These are phyloP conservation scores for Drosophila kurseongensis DNA, from an alignment of 1,140 invertebrate genomes.

Conservation along the genomic window DNA sequence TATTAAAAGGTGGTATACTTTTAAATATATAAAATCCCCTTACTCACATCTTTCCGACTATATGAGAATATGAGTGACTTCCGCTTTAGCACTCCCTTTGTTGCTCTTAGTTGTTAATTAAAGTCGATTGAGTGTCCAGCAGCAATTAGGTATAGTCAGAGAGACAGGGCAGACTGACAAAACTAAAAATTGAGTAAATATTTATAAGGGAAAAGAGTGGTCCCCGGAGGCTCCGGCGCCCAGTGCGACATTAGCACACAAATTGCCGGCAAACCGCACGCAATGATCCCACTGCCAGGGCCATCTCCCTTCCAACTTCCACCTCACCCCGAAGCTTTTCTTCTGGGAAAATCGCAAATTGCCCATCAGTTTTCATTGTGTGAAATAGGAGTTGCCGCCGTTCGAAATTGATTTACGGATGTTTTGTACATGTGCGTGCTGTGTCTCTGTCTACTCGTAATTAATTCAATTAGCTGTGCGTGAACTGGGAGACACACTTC, in stretches of 20 bases:
- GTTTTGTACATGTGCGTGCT: constrained; percentile 50
- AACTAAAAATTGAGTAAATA: constrained; percentile 41
- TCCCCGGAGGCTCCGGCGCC: constrained; percentile 4
- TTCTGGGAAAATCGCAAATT: constrained; percentile 77
- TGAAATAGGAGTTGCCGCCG: constrained; percentile 59
- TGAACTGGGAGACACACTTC: constrained; percentile 58
- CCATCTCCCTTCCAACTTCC: constrained; percentile 6
- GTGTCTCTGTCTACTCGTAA: constrained; percentile 58
- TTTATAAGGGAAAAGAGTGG: constrained; percentile 49
- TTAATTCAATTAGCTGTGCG: constrained; percentile 80
- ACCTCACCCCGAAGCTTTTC: constrained; percentile 7
- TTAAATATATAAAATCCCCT: too few relatives aligned
- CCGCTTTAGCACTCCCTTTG: background rate
- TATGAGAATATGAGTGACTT: background rate
- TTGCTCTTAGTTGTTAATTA: constrained; percentile 24
- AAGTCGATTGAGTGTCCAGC: constrained; percentile 34
- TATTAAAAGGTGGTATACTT: too few relatives aligned
- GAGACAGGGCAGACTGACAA: constrained; percentile 1
- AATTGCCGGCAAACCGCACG: constrained; percentile 63
- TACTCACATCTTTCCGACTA: background rate
- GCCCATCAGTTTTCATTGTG: constrained; percentile 76
- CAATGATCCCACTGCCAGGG: constrained; percentile 35
- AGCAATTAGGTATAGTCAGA: constrained; percentile 13
- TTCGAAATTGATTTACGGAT: constrained; percentile 80
- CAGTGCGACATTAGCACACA: constrained; percentile 63